Evolutionary conservation across 2,113 vertebrate genomes (phyloP).

Genomic region (Morone saxatilis): DNA sequence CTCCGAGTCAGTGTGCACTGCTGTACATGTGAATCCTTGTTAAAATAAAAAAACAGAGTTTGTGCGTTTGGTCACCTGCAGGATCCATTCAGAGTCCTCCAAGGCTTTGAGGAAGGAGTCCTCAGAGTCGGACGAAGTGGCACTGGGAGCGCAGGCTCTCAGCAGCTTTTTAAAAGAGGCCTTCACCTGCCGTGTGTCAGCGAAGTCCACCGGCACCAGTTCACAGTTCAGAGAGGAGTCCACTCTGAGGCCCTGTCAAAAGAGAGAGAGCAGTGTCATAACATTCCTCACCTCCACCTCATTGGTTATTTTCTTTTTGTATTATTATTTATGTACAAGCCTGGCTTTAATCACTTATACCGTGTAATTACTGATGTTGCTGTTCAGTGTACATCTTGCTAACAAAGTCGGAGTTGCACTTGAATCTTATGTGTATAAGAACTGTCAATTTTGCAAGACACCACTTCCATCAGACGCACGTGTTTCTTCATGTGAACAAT

Average conservation of each 20-base stretch:
- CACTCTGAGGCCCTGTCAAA: slow-evolving; percentile 90
- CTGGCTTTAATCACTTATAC: background rate
- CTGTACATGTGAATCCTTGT: no score
- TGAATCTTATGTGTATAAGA: no score
- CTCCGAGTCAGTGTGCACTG: background rate
- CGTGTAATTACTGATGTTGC: no score
- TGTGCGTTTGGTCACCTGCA: slow-evolving; percentile 87
- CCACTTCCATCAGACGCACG: no score
- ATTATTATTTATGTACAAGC: background rate
- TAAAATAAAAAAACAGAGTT: background rate
- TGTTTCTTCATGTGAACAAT: no score
- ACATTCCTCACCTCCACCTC: background rate
- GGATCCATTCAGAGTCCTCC: slow-evolving; percentile 97
- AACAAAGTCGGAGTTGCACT: background rate
- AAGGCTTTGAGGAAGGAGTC: slow-evolving; percentile 94
- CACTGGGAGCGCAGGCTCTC: slow-evolving; percentile 94
- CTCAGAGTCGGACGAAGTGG: slow-evolving; percentile 88
- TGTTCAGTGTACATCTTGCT: background rate
- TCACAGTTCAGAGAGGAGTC: slow-evolving; percentile 96
- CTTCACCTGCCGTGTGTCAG: slow-evolving; percentile 94
- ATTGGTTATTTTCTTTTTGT: background rate
- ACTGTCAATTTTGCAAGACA: no score
- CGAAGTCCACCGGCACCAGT: slow-evolving; percentile 97
- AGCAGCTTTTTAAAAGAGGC: slow-evolving; percentile 96
- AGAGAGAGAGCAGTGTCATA: slow-evolving; percentile 20